Percentiles rank a stretch among this genome's conserved stretches.
phyloP scores from a whole-genome alignment of 2,113 vertebrate genomes.

The Chauna torquata region DNA sequence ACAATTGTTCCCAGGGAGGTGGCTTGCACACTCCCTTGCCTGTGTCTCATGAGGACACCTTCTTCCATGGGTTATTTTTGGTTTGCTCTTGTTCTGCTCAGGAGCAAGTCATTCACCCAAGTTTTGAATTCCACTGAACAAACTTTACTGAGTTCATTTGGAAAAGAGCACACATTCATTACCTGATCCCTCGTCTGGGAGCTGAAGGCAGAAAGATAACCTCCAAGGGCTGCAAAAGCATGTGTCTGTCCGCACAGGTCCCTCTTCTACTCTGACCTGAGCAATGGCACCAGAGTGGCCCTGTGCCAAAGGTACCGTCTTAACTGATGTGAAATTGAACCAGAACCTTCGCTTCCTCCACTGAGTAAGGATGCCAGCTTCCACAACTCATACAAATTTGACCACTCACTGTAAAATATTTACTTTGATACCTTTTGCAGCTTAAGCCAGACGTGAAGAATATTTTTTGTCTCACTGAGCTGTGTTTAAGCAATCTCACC shows the following conservation, averaged over 20 bases:
- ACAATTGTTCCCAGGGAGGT: background rate
- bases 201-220: background rate
- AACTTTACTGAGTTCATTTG: background rate
- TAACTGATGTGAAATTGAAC: background rate
- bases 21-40: background rate
- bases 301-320: background rate
- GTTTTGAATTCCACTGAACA: background rate
- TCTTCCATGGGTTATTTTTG: background rate
- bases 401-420: background rate
- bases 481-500: background rate
- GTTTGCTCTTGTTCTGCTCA: background rate
- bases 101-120: background rate
- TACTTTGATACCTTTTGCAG: background rate
- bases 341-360: background rate
- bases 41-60: background rate
- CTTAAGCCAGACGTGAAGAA: background rate
- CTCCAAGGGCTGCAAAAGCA: background rate
- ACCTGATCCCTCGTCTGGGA: background rate
- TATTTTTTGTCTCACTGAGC: background rate
- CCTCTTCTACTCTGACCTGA: background rate
- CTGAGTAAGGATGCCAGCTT: background rate
- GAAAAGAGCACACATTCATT: background rate
- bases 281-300: background rate
- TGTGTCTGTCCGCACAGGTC: background rate
- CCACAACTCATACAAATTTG: background rate